Percentiles rank a stretch among this genome's conserved stretches.
Evolutionary conservation across 1,140 invertebrate genomes (phyloP).

Genomic region (Diplogasteroides magnus): DNA sequence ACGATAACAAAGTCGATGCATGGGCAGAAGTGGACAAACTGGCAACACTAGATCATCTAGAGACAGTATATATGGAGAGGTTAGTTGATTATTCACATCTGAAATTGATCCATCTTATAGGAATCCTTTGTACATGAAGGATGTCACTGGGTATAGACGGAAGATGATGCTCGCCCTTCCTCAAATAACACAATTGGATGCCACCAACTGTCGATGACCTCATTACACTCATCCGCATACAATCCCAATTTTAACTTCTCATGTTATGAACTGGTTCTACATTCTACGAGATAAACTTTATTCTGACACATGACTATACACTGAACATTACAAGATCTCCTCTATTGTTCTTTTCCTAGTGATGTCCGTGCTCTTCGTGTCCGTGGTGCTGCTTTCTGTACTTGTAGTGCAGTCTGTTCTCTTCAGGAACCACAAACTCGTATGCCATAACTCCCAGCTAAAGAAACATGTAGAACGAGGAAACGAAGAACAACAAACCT

Average conservation of each 20-base stretch:
- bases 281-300: no score
- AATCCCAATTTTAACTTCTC: no score
- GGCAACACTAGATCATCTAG: conserved; percentile 68
- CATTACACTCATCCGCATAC: no score
- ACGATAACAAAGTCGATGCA: conserved; percentile 79
- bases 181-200: conserved; percentile 84
- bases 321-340: no score
- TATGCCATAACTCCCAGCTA: conserved; percentile 17
- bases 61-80: conserved; percentile 85
- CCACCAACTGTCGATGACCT: conserved; percentile 54
- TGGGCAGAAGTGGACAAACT: conserved; percentile 79
- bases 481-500: conserved; percentile 4
- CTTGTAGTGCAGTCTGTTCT: conserved; percentile 27
- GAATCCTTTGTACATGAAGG: conserved; percentile 71
- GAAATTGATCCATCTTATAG: neutral
- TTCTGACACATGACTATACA: no score
- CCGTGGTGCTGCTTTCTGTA: conserved; percentile 19
- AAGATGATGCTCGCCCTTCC: conserved; percentile 84
- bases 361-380: conserved; percentile 4
- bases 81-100: no score
- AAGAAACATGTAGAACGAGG: neutral
- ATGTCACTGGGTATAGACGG: conserved; percentile 77
- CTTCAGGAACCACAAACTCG: conserved; percentile 23
- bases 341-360: no score
- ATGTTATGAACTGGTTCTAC: no score